Conservation (phyloP, 2,113 vertebrate genomes). For the Semnornis frantzii region DNA sequence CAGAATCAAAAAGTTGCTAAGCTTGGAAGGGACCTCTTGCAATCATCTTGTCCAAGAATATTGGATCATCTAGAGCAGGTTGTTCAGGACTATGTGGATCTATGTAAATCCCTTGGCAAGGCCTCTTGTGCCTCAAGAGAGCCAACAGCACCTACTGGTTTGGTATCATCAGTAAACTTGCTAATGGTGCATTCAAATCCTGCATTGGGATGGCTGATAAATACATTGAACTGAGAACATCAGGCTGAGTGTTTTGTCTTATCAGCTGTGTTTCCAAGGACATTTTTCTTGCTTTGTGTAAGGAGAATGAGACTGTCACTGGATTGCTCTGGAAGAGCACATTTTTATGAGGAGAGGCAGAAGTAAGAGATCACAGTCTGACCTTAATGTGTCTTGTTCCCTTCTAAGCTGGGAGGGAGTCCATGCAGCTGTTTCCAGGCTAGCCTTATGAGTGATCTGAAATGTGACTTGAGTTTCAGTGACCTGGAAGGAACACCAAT, state of each 20-base stretch:
- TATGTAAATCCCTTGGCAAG: not conserved
- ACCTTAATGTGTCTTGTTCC: not conserved
- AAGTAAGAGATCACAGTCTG: not conserved
- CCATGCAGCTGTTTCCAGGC: not conserved
- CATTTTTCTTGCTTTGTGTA: not conserved
- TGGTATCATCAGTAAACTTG: too few species aligned
- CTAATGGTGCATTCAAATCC: not conserved
- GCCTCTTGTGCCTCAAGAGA: not conserved
- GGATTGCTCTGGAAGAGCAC: not conserved
- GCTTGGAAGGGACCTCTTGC: not conserved
- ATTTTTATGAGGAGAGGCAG: not conserved
- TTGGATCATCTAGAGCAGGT: not conserved
- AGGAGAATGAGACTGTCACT: not conserved
- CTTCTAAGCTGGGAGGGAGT: not conserved
- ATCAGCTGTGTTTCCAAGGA: not conserved
- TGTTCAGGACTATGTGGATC: not conserved
- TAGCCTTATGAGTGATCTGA: not conserved
- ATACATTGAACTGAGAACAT: not conserved
- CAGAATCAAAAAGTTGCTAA: not conserved
- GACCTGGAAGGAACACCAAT: rapidly evolving
- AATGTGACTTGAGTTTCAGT: not conserved
- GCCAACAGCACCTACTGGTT: not conserved
- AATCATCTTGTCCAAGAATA: not conserved
- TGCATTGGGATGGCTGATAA: not conserved
- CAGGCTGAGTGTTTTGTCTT: not conserved